A percentile compares a stretch with the other conserved stretches of the same genome.
These are phyloP conservation scores for Plecotus auritus DNA, from an alignment of 2,113 vertebrate genomes.

Conservation along the genomic window DNA sequence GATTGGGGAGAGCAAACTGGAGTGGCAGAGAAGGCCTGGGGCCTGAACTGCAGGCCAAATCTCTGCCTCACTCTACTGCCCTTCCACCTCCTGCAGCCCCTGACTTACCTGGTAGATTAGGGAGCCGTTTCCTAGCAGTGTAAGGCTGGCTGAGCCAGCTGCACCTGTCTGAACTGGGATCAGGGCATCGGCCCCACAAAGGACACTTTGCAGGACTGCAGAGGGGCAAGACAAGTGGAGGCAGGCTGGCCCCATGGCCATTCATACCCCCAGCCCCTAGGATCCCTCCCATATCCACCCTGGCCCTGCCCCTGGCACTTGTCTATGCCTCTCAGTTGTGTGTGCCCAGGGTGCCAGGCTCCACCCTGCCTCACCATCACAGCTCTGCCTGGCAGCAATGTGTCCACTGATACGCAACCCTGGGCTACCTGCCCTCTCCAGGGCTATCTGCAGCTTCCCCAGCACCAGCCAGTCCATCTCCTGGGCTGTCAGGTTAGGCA, in stretches of 20 bases:
- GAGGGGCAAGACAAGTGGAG: background rate
- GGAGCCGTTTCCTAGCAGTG: slow-evolving; percentile 91
- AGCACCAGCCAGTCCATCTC: slow-evolving; percentile 94
- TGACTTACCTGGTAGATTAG: slow-evolving; percentile 91
- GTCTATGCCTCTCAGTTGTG: background rate
- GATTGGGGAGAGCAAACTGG: background rate
- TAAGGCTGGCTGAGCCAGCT: slow-evolving; percentile 90
- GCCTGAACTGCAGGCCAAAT: background rate
- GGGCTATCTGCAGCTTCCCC: slow-evolving; percentile 89
- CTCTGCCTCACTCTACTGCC: background rate
- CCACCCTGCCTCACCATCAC: slow-evolving; percentile 87
- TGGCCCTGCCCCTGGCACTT: background rate
- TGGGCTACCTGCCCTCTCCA: slow-evolving; percentile 82
- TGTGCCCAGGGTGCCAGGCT: background rate
- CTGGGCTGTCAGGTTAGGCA: slow-evolving; percentile 87
- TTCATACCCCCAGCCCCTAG: background rate
- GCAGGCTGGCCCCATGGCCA: background rate
- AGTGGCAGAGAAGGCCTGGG: background rate
- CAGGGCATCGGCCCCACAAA: slow-evolving; percentile 91
- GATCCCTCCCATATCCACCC: background rate
- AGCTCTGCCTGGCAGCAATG: slow-evolving; percentile 90
- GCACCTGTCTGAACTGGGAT: slow-evolving; percentile 90
- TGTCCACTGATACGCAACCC: slow-evolving; percentile 85
- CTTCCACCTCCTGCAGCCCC: background rate
- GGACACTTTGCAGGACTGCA: slow-evolving; percentile 93